phyloP scores from a whole-genome alignment of 2,113 vertebrate species.

The Apteryx owenii region DNA sequence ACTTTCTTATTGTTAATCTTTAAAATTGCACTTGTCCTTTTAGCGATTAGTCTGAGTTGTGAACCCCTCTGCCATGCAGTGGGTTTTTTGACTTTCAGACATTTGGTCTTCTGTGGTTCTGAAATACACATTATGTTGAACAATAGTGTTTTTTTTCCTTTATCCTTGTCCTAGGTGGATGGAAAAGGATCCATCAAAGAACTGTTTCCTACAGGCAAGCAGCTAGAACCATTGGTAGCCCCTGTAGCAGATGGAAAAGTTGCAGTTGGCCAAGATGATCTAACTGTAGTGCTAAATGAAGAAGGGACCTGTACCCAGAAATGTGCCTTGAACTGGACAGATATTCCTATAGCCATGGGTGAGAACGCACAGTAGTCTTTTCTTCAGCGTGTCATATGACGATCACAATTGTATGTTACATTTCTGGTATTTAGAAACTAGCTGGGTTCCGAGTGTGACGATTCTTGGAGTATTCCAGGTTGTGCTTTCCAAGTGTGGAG shows the following conservation, averaged over 20 bases:
- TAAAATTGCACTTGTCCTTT: not conserved
- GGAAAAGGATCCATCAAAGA: constrained; percentile 96
- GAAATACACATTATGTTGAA: not conserved
- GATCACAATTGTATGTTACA: not conserved
- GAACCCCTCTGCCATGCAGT: not conserved
- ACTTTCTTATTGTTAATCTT: not conserved
- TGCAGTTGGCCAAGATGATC: constrained; percentile 96
- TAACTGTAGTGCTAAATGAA: constrained; percentile 96
- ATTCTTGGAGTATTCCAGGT: not conserved
- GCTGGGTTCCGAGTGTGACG: not conserved
- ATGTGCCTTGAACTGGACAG: constrained; percentile 97
- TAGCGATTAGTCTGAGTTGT: not conserved
- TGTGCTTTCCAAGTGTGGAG: not conserved
- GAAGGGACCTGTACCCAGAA: constrained; percentile 96
- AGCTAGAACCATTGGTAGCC: constrained; percentile 93
- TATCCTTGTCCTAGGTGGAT: constrained; percentile 85
- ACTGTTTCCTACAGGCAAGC: constrained; percentile 97
- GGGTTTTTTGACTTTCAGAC: not conserved
- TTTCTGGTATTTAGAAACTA: not conserved
- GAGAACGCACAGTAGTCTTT: constrained; percentile 39
- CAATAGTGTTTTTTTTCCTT: not conserved
- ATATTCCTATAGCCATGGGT: constrained; percentile 99
- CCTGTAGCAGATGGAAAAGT: constrained; percentile 96
- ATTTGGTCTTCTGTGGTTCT: not conserved
- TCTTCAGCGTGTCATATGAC: not conserved